Conservation (phyloP, 92 coral and sea anemone genomes). For the Zoanthus gigantus region DNA sequence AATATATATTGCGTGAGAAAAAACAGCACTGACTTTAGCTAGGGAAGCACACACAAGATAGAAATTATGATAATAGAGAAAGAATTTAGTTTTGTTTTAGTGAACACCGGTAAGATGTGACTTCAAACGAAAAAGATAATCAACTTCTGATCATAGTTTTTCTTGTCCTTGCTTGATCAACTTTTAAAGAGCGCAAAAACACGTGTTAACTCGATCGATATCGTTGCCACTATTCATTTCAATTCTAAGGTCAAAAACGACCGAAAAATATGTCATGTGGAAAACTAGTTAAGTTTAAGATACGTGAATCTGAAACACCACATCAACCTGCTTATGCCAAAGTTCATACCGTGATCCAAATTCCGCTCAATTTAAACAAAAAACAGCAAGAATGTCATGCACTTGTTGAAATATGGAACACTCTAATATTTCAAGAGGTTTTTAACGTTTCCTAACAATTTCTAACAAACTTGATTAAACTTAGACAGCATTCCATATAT, state of each 20-base stretch:
- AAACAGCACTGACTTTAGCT: not conserved
- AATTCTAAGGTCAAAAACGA: conserved; percentile 18
- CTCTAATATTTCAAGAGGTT: not conserved
- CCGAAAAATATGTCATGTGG: conserved; percentile 29
- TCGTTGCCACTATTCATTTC: not conserved
- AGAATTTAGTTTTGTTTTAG: not conserved
- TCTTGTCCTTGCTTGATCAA: not conserved
- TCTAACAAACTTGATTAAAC: not conserved
- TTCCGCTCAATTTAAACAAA: not conserved
- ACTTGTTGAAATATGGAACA: conserved; percentile 21
- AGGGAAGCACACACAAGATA: not conserved
- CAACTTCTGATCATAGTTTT: not conserved
- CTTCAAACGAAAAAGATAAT: not conserved
- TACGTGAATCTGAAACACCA: conserved; percentile 12
- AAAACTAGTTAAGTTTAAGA: conserved; percentile 25
- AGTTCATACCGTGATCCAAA: not conserved
- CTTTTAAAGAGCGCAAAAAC: not conserved
- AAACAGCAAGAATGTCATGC: not conserved
- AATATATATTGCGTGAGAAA: not conserved
- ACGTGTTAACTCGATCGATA: conserved; percentile 28
- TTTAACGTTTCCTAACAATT: not conserved
- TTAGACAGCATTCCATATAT: not conserved
- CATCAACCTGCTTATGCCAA: conserved; percentile 4
- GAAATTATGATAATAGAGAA: not conserved
- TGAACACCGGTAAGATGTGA: not conserved